Base-by-base conservation (phyloP, 1,140 invertebrate species). In the Calycopis cecrops region DNA sequence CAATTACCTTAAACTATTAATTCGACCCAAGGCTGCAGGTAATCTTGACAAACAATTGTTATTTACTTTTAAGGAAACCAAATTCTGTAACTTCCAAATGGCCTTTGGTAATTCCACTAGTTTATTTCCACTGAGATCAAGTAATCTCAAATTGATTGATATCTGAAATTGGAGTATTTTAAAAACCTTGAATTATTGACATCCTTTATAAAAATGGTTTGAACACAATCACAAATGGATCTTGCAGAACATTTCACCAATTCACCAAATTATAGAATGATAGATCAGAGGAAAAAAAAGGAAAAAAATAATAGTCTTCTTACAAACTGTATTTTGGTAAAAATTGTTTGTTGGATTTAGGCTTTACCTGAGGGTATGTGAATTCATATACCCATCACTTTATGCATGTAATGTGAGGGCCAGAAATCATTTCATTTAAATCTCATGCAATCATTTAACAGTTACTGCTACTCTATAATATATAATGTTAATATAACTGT, bases 61-160 rank as follows among this genome's bases (percentile, higher is more conserved):
- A 60, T 84, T 86, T 4, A 91, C 38, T 63, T 91, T 89, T 12
- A 92, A 67, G 21, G 88, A 88, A 1, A 90, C 76, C 55, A 94
- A 76, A 33, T 76, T 85, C 57, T 87, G 75, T 44, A 94, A 65
- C 57, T 92, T 90, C 60, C 89, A 90, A 53, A 94, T 88, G 62
- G 89, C 80, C 61, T 90, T 85, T 52, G 93, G 92, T 57, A 94
- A 59, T 47, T 76, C 65, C 62, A 62, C 85, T 63, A 93, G 79
- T 52, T 88, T 69, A 80, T 94, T 94, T 52, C 88, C 74, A 73
- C 88, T 90, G 28, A 94, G 67, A 81, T 93, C 91, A 17, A 94
- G 75, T 11, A 90, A 71, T 62, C 87, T 88, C 21, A 93, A 67
- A 18, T 69, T 87, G 52, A 86, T 89, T 3, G 62, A 75, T 35